Evolutionary conservation across 1,140 invertebrate genomes (phyloP).

Genomic region (Cherax destructor): DNA sequence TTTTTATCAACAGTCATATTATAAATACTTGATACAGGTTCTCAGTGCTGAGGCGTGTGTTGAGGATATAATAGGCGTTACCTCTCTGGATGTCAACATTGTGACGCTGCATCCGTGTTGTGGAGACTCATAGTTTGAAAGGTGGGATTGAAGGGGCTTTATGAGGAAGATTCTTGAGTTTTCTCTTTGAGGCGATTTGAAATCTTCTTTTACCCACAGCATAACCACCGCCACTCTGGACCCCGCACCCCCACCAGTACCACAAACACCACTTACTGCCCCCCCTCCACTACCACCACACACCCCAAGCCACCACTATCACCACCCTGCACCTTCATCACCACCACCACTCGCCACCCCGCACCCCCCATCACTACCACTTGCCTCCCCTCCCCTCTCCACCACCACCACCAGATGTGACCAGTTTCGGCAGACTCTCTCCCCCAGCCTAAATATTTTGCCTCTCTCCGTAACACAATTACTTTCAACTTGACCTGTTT

Average conservation of each 20-base stretch:
- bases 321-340: not conserved
- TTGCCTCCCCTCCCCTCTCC: not conserved
- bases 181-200: too few relatives aligned
- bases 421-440: constrained; percentile 23
- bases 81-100: too few relatives aligned
- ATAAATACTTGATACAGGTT: too few relatives aligned
- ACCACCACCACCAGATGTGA: not conserved
- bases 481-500: constrained; percentile 64
- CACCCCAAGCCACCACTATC: not conserved
- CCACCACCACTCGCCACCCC: not conserved
- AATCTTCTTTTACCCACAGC: too few relatives aligned
- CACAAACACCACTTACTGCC: not conserved
- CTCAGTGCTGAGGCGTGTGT: too few relatives aligned
- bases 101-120: too few relatives aligned
- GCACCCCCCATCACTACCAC: not conserved
- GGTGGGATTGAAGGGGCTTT: too few relatives aligned
- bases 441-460: constrained; percentile 59
- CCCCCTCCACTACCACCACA: not conserved
- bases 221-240: not conserved
- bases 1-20: too few relatives aligned
- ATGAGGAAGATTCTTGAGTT: too few relatives aligned
- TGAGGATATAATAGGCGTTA: too few relatives aligned
- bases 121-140: too few relatives aligned
- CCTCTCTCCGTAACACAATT: constrained; percentile 48
- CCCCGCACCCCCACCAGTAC: not conserved